Percentiles rank a stretch among this genome's conserved stretches.
phyloP scores from a whole-genome alignment of 1,140 invertebrate genomes.

The Ridgeia piscesae region DNA sequence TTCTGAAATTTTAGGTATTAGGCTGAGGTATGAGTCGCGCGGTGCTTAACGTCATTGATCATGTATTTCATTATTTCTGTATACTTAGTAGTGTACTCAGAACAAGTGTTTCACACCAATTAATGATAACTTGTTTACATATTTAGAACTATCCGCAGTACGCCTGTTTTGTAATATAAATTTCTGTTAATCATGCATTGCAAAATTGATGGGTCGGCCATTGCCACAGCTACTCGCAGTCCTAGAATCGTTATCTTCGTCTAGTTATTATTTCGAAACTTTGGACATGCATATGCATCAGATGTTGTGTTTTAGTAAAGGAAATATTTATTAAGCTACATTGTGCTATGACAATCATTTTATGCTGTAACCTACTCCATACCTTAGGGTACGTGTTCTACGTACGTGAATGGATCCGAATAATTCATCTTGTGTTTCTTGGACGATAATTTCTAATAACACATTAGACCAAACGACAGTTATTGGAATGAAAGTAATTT shows the following conservation, averaged over 20 bases:
- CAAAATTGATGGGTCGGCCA: not conserved
- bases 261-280: not conserved
- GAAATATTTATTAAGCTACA: not conserved
- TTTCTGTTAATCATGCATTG: not conserved
- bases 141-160: not conserved
- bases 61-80: not conserved
- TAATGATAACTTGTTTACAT: not conserved
- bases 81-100: not conserved
- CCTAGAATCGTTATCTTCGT: not conserved
- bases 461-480: too few relatives aligned
- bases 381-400: not conserved
- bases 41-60: not conserved
- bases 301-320: constrained; percentile 6
- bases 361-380: not conserved
- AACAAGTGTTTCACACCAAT: not conserved
- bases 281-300: not conserved
- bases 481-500: too few relatives aligned
- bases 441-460: too few relatives aligned
- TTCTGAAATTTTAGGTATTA: not conserved
- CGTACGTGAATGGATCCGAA: not conserved
- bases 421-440: too few relatives aligned
- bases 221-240: not conserved
- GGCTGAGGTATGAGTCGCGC: not conserved
- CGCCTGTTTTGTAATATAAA: not conserved
- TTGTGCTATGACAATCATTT: not conserved